These are phyloP conservation scores for Meriones unguiculatus DNA, from an alignment of 2,113 vertebrate species.

Conservation along the genomic window DNA sequence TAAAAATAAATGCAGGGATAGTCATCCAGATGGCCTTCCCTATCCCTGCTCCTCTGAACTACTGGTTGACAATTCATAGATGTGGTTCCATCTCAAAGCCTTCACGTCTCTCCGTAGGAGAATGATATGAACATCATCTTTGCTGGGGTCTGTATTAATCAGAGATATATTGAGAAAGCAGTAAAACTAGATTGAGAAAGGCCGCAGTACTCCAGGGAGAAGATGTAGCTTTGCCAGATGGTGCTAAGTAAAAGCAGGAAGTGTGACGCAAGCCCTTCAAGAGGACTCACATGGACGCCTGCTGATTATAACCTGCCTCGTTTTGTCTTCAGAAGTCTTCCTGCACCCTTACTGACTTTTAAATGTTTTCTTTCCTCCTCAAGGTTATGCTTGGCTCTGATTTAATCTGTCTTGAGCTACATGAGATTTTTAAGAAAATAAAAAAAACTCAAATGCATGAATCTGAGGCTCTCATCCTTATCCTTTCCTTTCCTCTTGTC, in stretches of 20 bases:
- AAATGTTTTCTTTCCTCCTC: neutral
- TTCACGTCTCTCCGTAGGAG: neutral
- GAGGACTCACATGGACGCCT: neutral
- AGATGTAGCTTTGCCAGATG: conserved; percentile 52
- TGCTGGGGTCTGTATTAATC: neutral
- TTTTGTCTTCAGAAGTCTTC: neutral
- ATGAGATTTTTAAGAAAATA: neutral
- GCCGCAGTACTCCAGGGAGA: neutral
- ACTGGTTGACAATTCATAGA: neutral
- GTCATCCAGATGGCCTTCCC: neutral
- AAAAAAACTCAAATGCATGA: neutral
- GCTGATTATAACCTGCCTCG: neutral
- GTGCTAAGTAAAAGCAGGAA: conserved; percentile 55
- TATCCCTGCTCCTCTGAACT: neutral
- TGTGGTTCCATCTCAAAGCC: neutral
- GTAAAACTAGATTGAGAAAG: conserved; percentile 42
- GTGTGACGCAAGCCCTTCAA: neutral
- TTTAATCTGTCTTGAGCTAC: neutral
- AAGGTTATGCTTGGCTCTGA: neutral
- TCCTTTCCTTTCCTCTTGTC: neutral
- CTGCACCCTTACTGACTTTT: neutral
- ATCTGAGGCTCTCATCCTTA: neutral
- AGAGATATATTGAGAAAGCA: neutral
- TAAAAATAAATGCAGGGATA: neutral
- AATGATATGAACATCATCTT: neutral